Evolutionary conservation across 2,888 invertebrate genomes (phyloP).

Genomic region (Lepas anatifera): DNA sequence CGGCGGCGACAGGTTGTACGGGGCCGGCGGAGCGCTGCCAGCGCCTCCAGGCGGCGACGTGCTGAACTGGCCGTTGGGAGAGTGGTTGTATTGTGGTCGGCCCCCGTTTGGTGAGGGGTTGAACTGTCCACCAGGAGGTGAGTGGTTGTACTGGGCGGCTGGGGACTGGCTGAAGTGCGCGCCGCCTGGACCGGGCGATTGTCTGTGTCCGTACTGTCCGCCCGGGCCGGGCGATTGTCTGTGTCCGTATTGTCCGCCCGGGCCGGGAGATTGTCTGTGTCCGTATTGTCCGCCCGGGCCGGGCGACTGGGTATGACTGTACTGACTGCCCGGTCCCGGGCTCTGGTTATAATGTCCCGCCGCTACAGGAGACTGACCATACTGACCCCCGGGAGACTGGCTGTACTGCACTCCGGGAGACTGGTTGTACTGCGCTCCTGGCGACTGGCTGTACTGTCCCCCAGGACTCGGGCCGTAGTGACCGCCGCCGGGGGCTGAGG

Average conservation of each 20-base stretch:
- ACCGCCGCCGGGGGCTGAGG: no score
- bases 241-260: not conserved
- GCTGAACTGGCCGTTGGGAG: conserved; percentile 50
- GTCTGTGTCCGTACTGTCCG: no score
- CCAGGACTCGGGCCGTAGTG: not conserved
- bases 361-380: not conserved
- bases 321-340: not conserved
- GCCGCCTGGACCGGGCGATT: no score
- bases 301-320: not conserved
- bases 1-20: conserved; percentile 62
- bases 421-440: not conserved
- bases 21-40: conserved; percentile 41
- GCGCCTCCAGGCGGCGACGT: conserved; percentile 59
- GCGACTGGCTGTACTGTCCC: not conserved
- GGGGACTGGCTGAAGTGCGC: not conserved
- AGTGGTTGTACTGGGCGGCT: not conserved
- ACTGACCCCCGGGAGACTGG: not conserved
- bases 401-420: not conserved
- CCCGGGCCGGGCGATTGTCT: no score
- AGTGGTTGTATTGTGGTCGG: conserved; percentile 30
- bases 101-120: conserved; percentile 16
- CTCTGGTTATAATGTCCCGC: not conserved
- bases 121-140: not conserved
- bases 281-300: not conserved
- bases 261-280: not conserved